Percentiles rank a stretch among this genome's conserved stretches.
phyloP scores from a whole-genome alignment of 2,797 vertebrate species.

The Nothura maculosa region DNA sequence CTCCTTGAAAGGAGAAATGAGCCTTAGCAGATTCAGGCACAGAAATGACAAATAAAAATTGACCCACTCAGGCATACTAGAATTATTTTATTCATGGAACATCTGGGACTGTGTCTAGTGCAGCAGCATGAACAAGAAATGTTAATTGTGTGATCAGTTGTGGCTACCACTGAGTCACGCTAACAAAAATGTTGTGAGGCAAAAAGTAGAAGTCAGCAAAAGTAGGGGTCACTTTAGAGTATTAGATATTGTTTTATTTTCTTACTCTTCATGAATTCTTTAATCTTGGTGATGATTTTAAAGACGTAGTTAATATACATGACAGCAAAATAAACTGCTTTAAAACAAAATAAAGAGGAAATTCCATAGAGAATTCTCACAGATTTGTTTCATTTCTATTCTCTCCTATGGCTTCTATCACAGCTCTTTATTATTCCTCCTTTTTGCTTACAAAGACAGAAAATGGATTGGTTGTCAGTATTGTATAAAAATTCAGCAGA shows the following conservation, averaged over 20 bases:
- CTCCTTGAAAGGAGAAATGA: background rate
- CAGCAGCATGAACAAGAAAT: conserved; percentile 19
- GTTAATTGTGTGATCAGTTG: conserved; percentile 15
- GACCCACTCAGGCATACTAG: background rate
- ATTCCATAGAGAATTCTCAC: background rate
- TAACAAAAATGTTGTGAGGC: background rate
- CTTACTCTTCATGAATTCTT: background rate
- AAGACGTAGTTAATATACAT: background rate
- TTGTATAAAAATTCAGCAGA: background rate
- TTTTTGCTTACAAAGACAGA: background rate
- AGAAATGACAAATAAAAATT: conserved; percentile 35
- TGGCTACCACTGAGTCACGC: conserved; percentile 5
- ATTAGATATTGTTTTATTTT: background rate
- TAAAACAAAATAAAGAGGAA: background rate
- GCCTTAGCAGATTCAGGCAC: background rate
- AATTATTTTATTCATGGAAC: conserved; percentile 53
- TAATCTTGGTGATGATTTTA: background rate
- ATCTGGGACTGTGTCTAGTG: conserved; percentile 10
- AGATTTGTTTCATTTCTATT: background rate
- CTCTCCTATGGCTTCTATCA: background rate
- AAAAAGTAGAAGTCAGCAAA: background rate
- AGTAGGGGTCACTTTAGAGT: background rate
- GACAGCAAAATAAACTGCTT: background rate
- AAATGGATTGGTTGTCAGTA: background rate
- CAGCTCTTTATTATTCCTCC: background rate